Conservation (phyloP, 1,140 invertebrate genomes). For the Acyrthosiphon pisum region DNA sequence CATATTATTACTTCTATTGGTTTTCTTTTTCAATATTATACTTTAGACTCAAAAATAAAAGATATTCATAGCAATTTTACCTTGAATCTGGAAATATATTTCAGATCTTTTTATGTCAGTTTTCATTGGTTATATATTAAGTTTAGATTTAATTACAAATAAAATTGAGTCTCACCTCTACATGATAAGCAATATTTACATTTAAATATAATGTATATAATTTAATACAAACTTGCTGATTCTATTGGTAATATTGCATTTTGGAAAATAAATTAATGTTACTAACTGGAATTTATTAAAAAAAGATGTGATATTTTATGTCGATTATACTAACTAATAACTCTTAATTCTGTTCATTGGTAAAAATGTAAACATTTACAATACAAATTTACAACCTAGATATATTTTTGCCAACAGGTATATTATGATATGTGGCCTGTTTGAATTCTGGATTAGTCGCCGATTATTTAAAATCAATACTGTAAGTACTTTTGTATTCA, state of each 20-base stretch:
- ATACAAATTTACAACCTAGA: neutral
- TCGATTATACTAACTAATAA: neutral
- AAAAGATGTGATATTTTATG: neutral
- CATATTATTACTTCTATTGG: too few species aligned
- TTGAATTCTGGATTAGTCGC: slow-evolving; percentile 37
- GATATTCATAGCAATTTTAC: neutral
- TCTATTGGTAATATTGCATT: neutral
- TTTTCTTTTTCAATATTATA: neutral
- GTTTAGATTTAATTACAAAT: neutral
- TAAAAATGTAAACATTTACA: neutral
- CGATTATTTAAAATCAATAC: neutral
- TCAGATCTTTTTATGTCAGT: neutral
- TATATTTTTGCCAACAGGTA: neutral
- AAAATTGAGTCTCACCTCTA: neutral
- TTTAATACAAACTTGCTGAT: neutral
- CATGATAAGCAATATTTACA: neutral
- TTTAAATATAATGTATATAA: too few species aligned
- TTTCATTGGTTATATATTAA: neutral
- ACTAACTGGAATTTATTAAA: neutral
- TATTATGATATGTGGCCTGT: neutral
- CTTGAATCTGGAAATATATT: neutral
- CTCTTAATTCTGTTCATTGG: neutral
- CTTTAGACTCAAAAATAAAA: neutral
- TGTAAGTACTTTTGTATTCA: slow-evolving; percentile 29
- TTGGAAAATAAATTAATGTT: neutral